These are phyloP conservation scores for Subacronicta megacephala DNA, from an alignment of 2,888 invertebrate species.

Conservation along the genomic window DNA sequence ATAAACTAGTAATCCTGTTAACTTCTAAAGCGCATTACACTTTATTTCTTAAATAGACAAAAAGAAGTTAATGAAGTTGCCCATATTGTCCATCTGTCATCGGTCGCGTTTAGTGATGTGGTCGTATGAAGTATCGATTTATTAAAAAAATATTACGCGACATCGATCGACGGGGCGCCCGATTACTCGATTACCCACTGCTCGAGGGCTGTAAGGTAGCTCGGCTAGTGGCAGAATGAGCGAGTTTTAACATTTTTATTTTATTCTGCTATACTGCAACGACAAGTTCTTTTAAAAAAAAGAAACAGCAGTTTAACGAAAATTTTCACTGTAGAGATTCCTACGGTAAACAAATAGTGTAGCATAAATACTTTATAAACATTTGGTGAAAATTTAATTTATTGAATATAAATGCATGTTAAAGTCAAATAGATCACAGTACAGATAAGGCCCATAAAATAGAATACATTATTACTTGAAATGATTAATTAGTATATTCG, in stretches of 20 bases:
- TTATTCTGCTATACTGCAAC: constrained; percentile 1
- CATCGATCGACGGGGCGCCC: constrained; percentile 66
- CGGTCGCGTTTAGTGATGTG: constrained; percentile 60
- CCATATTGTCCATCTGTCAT: constrained; percentile 58
- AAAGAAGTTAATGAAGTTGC: constrained; percentile 22
- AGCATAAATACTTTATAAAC: not conserved
- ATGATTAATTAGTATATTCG: constrained; percentile 48
- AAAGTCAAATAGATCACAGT: constrained; percentile 37
- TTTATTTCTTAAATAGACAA: constrained; percentile 35
- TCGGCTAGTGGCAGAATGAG: constrained; percentile 40
- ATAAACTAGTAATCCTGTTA: constrained; percentile 36
- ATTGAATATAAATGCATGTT: constrained; percentile 29
- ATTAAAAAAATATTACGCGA: constrained; percentile 68
- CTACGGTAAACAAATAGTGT: not conserved
- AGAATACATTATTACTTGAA: constrained; percentile 45
- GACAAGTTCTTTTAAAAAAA: constrained; percentile 5
- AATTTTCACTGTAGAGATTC: too few species aligned
- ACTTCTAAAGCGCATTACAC: constrained; percentile 24
- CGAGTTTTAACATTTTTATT: constrained; percentile 43
- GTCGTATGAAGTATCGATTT: constrained; percentile 67
- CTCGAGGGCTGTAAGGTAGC: constrained; percentile 59
- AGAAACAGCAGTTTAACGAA: too few species aligned
- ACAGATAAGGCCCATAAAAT: constrained; percentile 41
- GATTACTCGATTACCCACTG: constrained; percentile 69
- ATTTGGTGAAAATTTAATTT: constrained; percentile 2